Conservation (phyloP, 1,140 invertebrate genomes). For the Ceratina calcarata region DNA sequence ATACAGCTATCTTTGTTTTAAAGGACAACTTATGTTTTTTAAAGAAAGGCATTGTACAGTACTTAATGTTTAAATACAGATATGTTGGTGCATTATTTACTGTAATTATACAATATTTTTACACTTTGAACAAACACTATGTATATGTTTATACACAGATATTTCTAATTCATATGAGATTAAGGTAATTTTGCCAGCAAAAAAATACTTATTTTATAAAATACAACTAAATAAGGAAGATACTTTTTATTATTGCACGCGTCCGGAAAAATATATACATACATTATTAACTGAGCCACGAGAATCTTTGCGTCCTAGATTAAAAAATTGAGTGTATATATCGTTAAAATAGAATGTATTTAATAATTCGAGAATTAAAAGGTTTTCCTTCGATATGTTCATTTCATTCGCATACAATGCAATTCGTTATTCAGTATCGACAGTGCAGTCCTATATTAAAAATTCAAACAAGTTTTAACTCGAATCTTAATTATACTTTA, state of each 20-base stretch:
- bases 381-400: constrained; percentile 54
- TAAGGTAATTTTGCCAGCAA: constrained; percentile 19
- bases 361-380: constrained; percentile 68
- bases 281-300: constrained; percentile 31
- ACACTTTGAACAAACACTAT: constrained; percentile 25
- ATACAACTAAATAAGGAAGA: constrained; percentile 3
- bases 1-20: constrained; percentile 49
- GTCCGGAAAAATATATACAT: constrained; percentile 31
- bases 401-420: constrained; percentile 60
- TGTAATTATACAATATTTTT: constrained; percentile 44
- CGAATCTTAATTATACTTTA: constrained; percentile 25
- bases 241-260: constrained; percentile 43
- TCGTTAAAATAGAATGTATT: constrained; percentile 75
- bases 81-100: constrained; percentile 43
- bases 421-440: constrained; percentile 31
- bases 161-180: constrained; percentile 22
- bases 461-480: not conserved
- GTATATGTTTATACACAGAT: constrained; percentile 39
- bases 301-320: constrained; percentile 61
- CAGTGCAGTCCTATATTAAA: not conserved
- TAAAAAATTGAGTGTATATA: constrained; percentile 62
- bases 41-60: constrained; percentile 57
- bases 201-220: constrained; percentile 35
- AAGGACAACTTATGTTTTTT: constrained; percentile 38
- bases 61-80: constrained; percentile 58